Evolutionary conservation across 2,888 invertebrate species (phyloP), one percentile per base, ranked within the genome.

Genomic region (Charanyca ferruginea): DNA sequence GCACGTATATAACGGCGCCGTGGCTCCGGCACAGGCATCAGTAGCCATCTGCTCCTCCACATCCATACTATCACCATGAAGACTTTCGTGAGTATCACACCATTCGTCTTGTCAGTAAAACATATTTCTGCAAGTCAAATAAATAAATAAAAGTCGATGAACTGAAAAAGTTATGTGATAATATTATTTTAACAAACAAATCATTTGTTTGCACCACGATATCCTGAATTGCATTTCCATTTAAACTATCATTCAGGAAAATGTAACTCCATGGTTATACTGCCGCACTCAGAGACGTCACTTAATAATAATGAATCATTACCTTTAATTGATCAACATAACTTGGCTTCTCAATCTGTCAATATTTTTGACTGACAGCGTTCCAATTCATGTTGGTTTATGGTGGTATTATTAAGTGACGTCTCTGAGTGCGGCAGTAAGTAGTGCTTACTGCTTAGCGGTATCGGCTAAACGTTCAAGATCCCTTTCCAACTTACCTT

Each of bases 21-120:
- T 57, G 35, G 47, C 35, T 16, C 18, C 0, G n/a, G n/a, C 18
- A 6, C 6, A 41, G 35, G 23, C 23, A 65, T 48, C 68, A 76
- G 66, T 75, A 7, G 13, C 47, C 9, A 8, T 44, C 41, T 35
- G 63, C 63, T 67, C 67, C 67, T 67, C 52, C 61, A 42, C 32
- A 62, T 61, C 64, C 59, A 62, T 53, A 55, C 63, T 23, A 28
- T 25, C 77, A 69, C 59, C 66, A 89, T 89, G 89, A 89, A 86
- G 76, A 65, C 84, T 57, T 86, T 87, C 70, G 89, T 89, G 74
- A 89, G 89, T 87, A 65, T 63, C 42, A 8, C 2, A 13, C 16
- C 22, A 55, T 20, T 23, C 13, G 8, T 18, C 20, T 22, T 23
- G 5, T 32, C n/a, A 49, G 13, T 11, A 22, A 11, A n/a, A n/a